phyloP scores from a whole-genome alignment of 2,797 vertebrate genomes.

The Chelonia mydas region DNA sequence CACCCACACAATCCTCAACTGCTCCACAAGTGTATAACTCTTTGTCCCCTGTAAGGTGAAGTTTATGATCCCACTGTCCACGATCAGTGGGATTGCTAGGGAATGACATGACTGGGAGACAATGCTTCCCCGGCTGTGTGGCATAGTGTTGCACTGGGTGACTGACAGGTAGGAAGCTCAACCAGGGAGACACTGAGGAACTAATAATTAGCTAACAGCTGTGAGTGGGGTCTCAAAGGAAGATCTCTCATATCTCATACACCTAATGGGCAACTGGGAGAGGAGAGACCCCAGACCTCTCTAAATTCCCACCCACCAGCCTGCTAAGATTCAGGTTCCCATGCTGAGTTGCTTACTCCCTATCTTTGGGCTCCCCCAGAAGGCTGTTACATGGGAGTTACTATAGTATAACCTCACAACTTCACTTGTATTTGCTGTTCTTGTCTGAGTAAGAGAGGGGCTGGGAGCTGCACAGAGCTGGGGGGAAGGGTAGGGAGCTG shows the following conservation, averaged over 20 bases:
- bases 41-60: not conserved
- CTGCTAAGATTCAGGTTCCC: not conserved
- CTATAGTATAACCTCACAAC: not conserved
- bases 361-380: not conserved
- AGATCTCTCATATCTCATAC: not conserved
- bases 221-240: accelerated
- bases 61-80: not conserved
- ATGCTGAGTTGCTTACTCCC: not conserved
- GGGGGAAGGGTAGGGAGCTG: too few relatives aligned
- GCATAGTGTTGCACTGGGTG: not conserved
- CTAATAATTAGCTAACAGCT: not conserved
- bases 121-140: accelerated
- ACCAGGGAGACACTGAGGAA: not conserved
- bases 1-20: not conserved
- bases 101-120: not conserved
- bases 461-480: not conserved
- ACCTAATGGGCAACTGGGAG: not conserved
- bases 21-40: not conserved
- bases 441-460: not conserved
- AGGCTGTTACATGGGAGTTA: not conserved
- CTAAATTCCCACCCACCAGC: not conserved
- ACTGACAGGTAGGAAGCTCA: not conserved
- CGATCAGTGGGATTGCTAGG: not conserved
- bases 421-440: accelerated
- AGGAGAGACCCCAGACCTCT: not conserved